A percentile compares a stretch with the other conserved stretches of the same genome.
Conservation (phyloP, 2,113 vertebrate species). For the Mola mola region DNA sequence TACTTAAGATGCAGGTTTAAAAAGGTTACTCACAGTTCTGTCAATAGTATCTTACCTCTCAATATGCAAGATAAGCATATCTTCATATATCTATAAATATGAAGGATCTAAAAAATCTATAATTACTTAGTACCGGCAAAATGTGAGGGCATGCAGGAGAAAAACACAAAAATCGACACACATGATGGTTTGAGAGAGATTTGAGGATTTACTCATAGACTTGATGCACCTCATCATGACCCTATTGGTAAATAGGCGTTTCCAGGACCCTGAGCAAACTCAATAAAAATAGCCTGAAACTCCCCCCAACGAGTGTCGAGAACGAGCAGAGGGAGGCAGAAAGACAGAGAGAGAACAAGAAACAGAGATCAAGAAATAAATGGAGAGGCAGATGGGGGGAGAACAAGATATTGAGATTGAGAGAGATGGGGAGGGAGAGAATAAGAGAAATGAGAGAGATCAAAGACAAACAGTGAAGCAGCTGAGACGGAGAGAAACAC, state of each 20-base stretch:
- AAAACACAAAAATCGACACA: constrained; percentile 32
- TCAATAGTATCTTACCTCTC: constrained; percentile 45
- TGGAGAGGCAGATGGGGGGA: constrained; percentile 58
- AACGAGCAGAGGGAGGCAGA: constrained; percentile 16
- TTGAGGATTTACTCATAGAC: constrained; percentile 71
- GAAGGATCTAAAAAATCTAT: constrained; percentile 57
- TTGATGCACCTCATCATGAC: constrained; percentile 64
- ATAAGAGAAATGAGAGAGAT: constrained; percentile 73
- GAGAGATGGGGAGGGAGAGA: constrained; percentile 55
- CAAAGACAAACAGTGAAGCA: constrained; percentile 76
- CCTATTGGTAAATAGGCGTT: constrained; percentile 70
- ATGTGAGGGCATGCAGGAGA: constrained; percentile 35
- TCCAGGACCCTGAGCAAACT: constrained; percentile 75
- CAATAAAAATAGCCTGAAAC: constrained; percentile 78
- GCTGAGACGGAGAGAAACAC: constrained; percentile 70
- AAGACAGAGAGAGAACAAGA: constrained; percentile 32
- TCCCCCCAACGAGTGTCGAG: constrained; percentile 54
- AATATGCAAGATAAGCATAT: constrained; percentile 56
- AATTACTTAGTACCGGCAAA: constrained; percentile 32
- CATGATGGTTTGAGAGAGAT: constrained; percentile 51
- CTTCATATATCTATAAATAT: too few species aligned
- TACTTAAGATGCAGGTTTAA: too few species aligned
- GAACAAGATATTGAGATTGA: constrained; percentile 66
- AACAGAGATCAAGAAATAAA: constrained; percentile 55
- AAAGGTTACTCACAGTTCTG: too few species aligned